Conservation (phyloP, 1,140 invertebrate genomes). For the Lasaia peninsularis region DNA sequence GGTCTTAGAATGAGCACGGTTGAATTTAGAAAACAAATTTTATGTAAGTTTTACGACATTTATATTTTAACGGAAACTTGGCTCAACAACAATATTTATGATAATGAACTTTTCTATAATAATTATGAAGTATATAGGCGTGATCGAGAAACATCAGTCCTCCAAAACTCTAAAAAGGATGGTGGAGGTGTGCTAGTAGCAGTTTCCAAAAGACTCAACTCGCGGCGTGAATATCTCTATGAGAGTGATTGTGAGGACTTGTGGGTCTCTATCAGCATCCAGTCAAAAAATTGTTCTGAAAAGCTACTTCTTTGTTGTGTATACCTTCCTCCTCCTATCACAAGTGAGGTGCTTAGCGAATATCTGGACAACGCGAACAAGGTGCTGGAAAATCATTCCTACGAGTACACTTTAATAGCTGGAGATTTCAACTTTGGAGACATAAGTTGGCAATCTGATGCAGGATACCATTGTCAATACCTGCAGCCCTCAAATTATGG, state of each 20-base stretch:
- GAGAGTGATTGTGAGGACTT: slow-evolving; percentile 22
- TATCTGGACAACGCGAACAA: too few species aligned
- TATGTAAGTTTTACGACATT: not conserved
- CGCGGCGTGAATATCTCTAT: not conserved
- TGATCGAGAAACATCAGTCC: not conserved
- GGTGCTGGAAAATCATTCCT: too few species aligned
- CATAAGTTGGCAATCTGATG: too few species aligned
- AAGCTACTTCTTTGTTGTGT: too few species aligned
- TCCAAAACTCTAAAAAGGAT: not conserved
- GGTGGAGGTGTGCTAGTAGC: not conserved
- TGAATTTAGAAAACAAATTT: not conserved
- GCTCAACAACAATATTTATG: not conserved
- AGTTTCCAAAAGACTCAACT: slow-evolving; percentile 1
- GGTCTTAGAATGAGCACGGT: not conserved
- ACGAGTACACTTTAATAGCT: too few species aligned
- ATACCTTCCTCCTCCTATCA: too few species aligned
- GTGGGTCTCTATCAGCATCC: slow-evolving; percentile 9
- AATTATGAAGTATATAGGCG: not conserved
- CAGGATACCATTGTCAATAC: too few species aligned
- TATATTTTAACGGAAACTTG: not conserved
- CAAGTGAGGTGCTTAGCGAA: too few species aligned
- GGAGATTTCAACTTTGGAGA: too few species aligned
- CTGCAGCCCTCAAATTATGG: too few species aligned
- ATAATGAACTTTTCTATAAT: not conserved
- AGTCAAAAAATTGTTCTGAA: too few species aligned